Evolutionary conservation across 2,797 vertebrate species (phyloP).

Genomic region (Zenarchopterus dispar): DNA sequence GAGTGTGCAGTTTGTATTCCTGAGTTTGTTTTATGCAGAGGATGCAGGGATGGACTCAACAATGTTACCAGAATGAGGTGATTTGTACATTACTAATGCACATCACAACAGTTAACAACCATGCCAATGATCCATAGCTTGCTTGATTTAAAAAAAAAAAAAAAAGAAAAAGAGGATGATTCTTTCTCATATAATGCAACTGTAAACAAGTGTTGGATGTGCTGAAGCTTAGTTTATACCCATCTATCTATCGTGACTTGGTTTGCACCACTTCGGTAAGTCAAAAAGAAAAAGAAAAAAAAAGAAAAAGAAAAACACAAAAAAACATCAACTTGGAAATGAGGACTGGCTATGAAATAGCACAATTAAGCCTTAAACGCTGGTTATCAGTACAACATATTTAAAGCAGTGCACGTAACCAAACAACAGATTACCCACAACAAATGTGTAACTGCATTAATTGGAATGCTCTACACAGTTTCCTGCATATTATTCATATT

Average conservation of each 20-base stretch:
- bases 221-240: constrained; percentile 27
- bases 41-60: constrained; percentile 56
- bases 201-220: constrained; percentile 25
- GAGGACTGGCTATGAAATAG: constrained; percentile 65
- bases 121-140: constrained; percentile 53
- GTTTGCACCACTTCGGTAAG: constrained; percentile 55
- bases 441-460: constrained; percentile 70
- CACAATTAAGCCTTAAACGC: constrained; percentile 72
- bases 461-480: constrained; percentile 71
- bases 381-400: constrained; percentile 70
- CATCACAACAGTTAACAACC: constrained; percentile 66
- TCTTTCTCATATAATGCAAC: constrained; percentile 9
- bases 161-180: neutral
- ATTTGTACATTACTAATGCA: constrained; percentile 48
- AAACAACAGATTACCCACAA: constrained; percentile 73
- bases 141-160: constrained; percentile 15
- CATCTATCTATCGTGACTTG: constrained; percentile 22
- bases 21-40: constrained; percentile 79
- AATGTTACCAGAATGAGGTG: constrained; percentile 52
- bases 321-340: constrained; percentile 36
- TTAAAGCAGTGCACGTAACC: constrained; percentile 72
- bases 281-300: constrained; percentile 9
- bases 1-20: constrained; percentile 79
- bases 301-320: constrained; percentile 11
- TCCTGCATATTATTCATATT: constrained; percentile 78